Evolutionary conservation across 1,140 invertebrate species (phyloP).

Genomic region (Drosophila navojoa): DNA sequence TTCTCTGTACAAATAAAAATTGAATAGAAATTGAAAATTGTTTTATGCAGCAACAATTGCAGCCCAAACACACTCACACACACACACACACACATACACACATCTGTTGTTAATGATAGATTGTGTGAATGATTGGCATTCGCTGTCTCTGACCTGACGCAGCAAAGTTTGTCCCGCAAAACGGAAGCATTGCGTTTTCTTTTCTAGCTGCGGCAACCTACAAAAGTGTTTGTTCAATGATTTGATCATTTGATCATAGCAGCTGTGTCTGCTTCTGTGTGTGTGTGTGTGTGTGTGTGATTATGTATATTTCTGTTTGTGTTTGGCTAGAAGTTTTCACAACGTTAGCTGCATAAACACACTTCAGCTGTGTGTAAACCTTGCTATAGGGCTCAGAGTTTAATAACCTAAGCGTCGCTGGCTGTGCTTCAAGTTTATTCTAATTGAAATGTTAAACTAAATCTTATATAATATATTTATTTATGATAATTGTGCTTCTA

Average conservation of each 20-base stretch:
- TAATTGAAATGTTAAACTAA: background rate
- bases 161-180: slow-evolving; percentile 57
- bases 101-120: slow-evolving; percentile 62
- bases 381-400: slow-evolving; percentile 17
- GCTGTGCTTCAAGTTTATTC: background rate
- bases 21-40: slow-evolving; percentile 81
- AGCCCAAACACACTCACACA: background rate
- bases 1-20: slow-evolving; percentile 61
- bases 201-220: slow-evolving; percentile 41
- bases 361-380: slow-evolving; percentile 25
- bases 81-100: background rate
- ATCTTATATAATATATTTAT: too few relatives aligned
- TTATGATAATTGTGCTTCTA: too few relatives aligned
- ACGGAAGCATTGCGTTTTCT: slow-evolving; percentile 76
- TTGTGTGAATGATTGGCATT: slow-evolving; percentile 71
- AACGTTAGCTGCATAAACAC: slow-evolving; percentile 65
- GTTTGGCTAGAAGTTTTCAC: slow-evolving; percentile 48
- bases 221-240: slow-evolving; percentile 65
- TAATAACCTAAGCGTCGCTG: slow-evolving; percentile 24
- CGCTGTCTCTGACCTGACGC: slow-evolving; percentile 61
- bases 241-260: slow-evolving; percentile 43
- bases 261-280: background rate
- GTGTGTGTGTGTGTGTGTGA: slow-evolving; percentile 10
- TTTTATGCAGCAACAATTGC: slow-evolving; percentile 45
- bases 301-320: background rate